Conservation (phyloP, 2,888 invertebrate species). For the Unio delphinus region DNA sequence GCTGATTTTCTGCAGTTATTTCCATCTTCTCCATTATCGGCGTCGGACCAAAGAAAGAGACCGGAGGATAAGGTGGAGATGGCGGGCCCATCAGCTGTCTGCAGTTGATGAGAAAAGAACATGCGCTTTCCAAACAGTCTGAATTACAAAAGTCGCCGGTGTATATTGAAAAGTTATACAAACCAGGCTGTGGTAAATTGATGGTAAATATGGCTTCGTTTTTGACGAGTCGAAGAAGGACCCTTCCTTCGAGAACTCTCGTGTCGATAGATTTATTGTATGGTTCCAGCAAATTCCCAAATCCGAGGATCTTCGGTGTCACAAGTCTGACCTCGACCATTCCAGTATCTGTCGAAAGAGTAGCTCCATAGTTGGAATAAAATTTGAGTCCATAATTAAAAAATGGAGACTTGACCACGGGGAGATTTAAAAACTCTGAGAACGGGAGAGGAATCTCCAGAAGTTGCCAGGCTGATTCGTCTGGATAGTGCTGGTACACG, state of each 20-base stretch:
- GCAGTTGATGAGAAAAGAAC: slow-evolving; percentile 65
- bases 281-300: slow-evolving; percentile 61
- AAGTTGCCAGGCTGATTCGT: slow-evolving; percentile 72
- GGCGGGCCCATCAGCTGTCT: slow-evolving; percentile 49
- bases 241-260: slow-evolving; percentile 54
- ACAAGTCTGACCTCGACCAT: slow-evolving; percentile 63
- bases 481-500: slow-evolving; percentile 70
- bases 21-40: slow-evolving; percentile 59
- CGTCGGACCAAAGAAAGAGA: slow-evolving; percentile 64
- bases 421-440: slow-evolving; percentile 72
- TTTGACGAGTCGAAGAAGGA: slow-evolving; percentile 58
- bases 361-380: slow-evolving; percentile 63
- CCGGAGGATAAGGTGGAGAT: slow-evolving; percentile 61
- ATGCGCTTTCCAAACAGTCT: slow-evolving; percentile 67
- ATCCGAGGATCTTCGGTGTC: slow-evolving; percentile 61
- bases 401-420: slow-evolving; percentile 73
- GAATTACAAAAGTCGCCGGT: slow-evolving; percentile 66
- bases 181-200: slow-evolving; percentile 69
- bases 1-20: slow-evolving; percentile 50
- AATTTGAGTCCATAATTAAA: slow-evolving; percentile 69
- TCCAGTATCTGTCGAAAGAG: slow-evolving; percentile 60
- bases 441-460: slow-evolving; percentile 71
- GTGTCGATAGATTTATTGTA: slow-evolving; percentile 50
- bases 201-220: slow-evolving; percentile 69
- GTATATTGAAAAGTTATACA: slow-evolving; percentile 71